Conservation (phyloP, 2,888 invertebrate species). For the Eupithecia insigniata region DNA sequence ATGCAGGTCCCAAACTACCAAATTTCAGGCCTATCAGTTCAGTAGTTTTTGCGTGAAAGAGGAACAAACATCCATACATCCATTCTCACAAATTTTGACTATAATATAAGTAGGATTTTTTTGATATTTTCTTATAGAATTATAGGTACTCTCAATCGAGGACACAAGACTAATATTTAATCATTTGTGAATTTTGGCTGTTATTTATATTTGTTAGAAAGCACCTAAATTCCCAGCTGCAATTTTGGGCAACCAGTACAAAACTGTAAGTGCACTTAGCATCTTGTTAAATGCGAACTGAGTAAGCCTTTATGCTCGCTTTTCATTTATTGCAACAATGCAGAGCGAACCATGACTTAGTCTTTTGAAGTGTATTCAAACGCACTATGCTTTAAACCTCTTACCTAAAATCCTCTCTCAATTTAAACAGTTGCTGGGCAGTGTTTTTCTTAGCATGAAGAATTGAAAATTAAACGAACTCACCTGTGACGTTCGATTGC, state of each 20-base stretch:
- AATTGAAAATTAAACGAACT: too few relatives aligned
- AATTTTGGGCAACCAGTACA: constrained; percentile 2
- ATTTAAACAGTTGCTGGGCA: background rate
- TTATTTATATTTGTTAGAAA: background rate
- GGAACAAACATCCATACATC: too few relatives aligned
- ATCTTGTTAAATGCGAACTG: background rate
- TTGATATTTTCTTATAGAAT: too few relatives aligned
- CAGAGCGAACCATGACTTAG: background rate
- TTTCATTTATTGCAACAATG: background rate
- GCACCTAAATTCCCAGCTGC: background rate
- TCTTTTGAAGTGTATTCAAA: background rate
- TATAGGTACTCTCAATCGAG: background rate
- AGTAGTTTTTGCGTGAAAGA: too few relatives aligned
- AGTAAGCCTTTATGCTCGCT: constrained; percentile 1
- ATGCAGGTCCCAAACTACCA: too few relatives aligned
- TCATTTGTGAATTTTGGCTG: background rate
- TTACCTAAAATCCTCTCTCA: background rate
- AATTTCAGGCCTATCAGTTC: too few relatives aligned
- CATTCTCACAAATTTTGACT: too few relatives aligned
- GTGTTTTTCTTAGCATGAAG: background rate
- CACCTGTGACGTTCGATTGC: too few relatives aligned
- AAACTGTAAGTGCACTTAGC: background rate
- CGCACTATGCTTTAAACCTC: background rate
- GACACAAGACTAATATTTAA: background rate
- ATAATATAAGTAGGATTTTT: too few relatives aligned